phyloP scores from a whole-genome alignment of 2,797 vertebrate species.

The Anguilla pacifica region DNA sequence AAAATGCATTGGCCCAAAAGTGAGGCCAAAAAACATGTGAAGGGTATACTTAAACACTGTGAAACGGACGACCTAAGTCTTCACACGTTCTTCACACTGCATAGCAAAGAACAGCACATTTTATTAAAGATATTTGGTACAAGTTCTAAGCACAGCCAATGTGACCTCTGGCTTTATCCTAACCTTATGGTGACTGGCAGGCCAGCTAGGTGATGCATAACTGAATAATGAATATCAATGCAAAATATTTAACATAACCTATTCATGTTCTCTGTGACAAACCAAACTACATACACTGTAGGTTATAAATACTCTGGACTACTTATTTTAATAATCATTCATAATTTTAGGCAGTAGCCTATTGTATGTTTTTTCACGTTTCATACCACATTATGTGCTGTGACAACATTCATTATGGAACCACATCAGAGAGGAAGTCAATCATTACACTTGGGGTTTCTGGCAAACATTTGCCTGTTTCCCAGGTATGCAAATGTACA shows the following conservation, averaged over 20 bases:
- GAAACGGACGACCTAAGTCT: background rate
- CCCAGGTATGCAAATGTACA: slow-evolving; percentile 20
- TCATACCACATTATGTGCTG: background rate
- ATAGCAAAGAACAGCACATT: background rate
- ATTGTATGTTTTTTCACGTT: background rate
- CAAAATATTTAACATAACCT: background rate
- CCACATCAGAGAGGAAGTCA: slow-evolving; percentile 6
- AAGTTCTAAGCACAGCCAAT: background rate
- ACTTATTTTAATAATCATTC: background rate
- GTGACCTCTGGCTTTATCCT: background rate
- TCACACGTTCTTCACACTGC: background rate
- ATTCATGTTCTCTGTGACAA: background rate
- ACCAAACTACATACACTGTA: background rate
- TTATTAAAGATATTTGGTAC: background rate
- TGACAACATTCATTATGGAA: background rate
- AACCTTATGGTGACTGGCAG: background rate
- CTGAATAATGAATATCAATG: background rate
- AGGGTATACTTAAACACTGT: background rate
- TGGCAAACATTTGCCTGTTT: slow-evolving; percentile 26
- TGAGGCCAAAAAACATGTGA: background rate
- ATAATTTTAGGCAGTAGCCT: background rate
- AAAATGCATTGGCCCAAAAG: background rate
- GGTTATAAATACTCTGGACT: background rate
- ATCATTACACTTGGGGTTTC: background rate
- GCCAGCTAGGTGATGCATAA: background rate